These are phyloP conservation scores for Ectemnius cavifrons DNA, from an alignment of 2,888 invertebrate species.

Conservation along the genomic window DNA sequence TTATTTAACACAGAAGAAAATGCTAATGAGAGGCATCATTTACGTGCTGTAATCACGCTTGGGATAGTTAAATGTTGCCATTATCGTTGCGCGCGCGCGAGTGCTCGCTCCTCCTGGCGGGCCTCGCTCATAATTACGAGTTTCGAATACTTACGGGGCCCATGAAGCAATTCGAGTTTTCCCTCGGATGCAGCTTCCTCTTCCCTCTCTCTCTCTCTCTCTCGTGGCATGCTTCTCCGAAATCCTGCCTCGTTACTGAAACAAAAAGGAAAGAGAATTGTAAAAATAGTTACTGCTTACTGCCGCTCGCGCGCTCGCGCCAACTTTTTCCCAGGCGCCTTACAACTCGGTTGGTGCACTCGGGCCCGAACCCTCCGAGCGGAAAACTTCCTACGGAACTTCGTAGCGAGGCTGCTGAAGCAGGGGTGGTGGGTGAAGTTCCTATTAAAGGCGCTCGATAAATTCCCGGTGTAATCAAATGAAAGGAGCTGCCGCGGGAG, in stretches of 20 bases:
- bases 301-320: not conserved
- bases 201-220: no score
- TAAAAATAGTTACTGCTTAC: not conserved
- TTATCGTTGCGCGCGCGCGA: no score
- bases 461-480: slow-evolving; percentile 7
- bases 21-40: no score
- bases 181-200: not conserved
- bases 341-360: not conserved
- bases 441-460: slow-evolving; percentile 3
- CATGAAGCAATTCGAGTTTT: slow-evolving; percentile 5
- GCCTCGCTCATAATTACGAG: not conserved
- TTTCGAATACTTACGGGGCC: not conserved
- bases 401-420: not conserved
- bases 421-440: not conserved
- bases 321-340: slow-evolving; percentile 1
- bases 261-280: slow-evolving; percentile 9
- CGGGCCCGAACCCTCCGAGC: not conserved
- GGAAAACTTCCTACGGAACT: not conserved
- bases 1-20: no score
- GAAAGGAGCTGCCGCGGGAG: not conserved
- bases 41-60: no score
- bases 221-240: not conserved
- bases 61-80: no score
- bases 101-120: not conserved
- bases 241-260: slow-evolving; percentile 11